Percentiles rank a stretch among this genome's conserved stretches.
Conservation (phyloP, 2,797 vertebrate species). For the Poecilia gillii region DNA sequence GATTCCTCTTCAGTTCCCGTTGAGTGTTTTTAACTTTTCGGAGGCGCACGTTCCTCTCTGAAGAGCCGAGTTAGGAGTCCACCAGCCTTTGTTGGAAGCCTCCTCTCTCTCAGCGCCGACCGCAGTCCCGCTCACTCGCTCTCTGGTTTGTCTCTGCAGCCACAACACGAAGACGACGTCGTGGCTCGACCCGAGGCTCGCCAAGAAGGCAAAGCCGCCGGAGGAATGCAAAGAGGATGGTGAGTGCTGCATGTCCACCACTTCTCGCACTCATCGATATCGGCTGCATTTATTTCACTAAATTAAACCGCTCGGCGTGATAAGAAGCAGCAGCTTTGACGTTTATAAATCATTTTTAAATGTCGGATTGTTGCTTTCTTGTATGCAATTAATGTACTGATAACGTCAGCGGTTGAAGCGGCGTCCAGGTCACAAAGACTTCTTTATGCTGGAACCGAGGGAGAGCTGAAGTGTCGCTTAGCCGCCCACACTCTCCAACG, state of each 20-base stretch:
- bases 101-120: slow-evolving; percentile 62
- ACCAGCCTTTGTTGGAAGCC: slow-evolving; percentile 75
- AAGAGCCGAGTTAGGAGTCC: slow-evolving; percentile 72
- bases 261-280: slow-evolving; percentile 1
- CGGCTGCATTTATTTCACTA: slow-evolving; percentile 34
- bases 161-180: slow-evolving; percentile 99
- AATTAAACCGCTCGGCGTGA: slow-evolving; percentile 13
- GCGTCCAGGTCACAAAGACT: slow-evolving; percentile 65
- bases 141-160: slow-evolving; percentile 86
- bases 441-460: slow-evolving; percentile 65
- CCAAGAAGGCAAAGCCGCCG: slow-evolving; percentile 98
- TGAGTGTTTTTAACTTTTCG: slow-evolving; percentile 63
- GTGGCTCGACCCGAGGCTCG: slow-evolving; percentile 98
- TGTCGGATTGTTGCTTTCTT: background rate
- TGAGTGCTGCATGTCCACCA: slow-evolving; percentile 80
- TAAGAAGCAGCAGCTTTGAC: background rate
- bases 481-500: slow-evolving; percentile 48
- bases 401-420: slow-evolving; percentile 14
- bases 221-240: slow-evolving; percentile 99
- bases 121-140: slow-evolving; percentile 64
- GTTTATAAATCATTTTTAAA: background rate
- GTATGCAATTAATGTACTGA: slow-evolving; percentile 1
- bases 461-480: slow-evolving; percentile 60
- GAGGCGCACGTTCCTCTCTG: slow-evolving; percentile 48
- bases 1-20: slow-evolving; percentile 90